A percentile compares a stretch with the other conserved stretches of the same genome.
Conservation (phyloP, 2,797 vertebrate species). For the Odontamblyopus rebecca region DNA sequence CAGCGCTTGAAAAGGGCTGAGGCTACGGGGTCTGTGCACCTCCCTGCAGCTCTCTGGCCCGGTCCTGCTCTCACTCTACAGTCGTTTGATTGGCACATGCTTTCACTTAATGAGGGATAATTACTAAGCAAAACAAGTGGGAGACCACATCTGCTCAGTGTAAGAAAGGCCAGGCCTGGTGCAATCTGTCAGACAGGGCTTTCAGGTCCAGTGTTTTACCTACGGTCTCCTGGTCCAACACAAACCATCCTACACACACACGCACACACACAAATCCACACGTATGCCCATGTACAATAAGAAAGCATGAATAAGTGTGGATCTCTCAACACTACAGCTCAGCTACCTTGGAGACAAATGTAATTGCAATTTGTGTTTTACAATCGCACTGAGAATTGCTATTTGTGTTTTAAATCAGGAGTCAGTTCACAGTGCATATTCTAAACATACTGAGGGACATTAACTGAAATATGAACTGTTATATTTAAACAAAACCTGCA, state of each 20-base stretch:
- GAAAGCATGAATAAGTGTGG: conserved; percentile 86
- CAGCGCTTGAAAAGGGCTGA: conserved; percentile 65
- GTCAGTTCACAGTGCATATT: not conserved
- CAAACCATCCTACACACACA: conserved; percentile 46
- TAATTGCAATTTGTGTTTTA: not conserved
- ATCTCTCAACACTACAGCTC: not conserved
- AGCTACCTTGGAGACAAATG: not conserved
- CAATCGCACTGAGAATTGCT: not conserved
- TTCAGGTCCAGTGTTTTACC: conserved; percentile 60
- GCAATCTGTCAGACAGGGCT: conserved; percentile 83
- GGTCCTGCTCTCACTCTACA: conserved; percentile 76
- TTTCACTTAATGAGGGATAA: conserved; percentile 97
- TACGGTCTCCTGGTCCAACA: conserved; percentile 54
- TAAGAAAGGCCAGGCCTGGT: conserved; percentile 80
- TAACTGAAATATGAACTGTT: not conserved
- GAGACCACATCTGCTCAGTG: conserved; percentile 92
- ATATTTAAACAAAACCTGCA: not conserved
- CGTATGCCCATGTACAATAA: conserved; percentile 58
- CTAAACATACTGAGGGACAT: not conserved
- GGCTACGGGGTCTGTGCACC: conserved; percentile 56
- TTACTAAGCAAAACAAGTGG: conserved; percentile 97
- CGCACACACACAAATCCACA: conserved; percentile 48
- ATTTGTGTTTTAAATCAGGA: not conserved
- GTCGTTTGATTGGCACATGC: conserved; percentile 95
- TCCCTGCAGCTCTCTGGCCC: conserved; percentile 44